Evolutionary conservation across 2,888 invertebrate genomes (phyloP).

Genomic region (Nomada fucata): DNA sequence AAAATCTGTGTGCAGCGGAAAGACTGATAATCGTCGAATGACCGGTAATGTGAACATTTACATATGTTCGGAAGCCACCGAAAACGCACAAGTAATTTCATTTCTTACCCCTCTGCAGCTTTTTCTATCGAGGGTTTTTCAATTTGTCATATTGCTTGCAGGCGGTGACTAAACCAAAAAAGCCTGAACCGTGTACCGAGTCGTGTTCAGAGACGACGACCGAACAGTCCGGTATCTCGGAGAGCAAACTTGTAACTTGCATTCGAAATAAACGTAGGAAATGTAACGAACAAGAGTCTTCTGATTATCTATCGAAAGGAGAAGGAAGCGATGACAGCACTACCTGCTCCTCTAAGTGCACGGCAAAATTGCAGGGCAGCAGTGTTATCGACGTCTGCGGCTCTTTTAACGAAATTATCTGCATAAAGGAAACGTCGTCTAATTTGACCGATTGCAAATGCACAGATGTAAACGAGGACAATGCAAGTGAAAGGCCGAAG

Average conservation of each 20-base stretch:
- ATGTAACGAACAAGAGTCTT: slow-evolving; percentile 35
- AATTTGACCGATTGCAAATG: slow-evolving; percentile 34
- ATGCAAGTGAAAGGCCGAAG: slow-evolving; percentile 18
- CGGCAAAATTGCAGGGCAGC: not conserved
- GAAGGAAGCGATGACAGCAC: slow-evolving; percentile 34
- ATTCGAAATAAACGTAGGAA: slow-evolving; percentile 54
- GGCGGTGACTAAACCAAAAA: slow-evolving; percentile 43
- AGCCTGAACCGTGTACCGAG: slow-evolving; percentile 47
- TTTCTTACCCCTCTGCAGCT: too few species aligned
- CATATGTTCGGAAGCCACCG: slow-evolving; percentile 76
- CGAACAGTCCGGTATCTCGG: slow-evolving; percentile 57
- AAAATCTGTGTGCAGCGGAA: slow-evolving; percentile 28
- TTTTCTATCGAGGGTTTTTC: not conserved
- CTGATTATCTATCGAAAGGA: slow-evolving; percentile 1
- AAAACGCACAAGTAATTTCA: slow-evolving; percentile 59
- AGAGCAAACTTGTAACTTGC: slow-evolving; percentile 67
- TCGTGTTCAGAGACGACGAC: slow-evolving; percentile 63
- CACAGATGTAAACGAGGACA: not conserved
- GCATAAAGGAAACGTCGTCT: slow-evolving; percentile 25
- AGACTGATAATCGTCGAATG: slow-evolving; percentile 75
- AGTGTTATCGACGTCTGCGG: slow-evolving; percentile 5
- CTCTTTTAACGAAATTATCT: not conserved
- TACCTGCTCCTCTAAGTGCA: not conserved
- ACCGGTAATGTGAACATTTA: slow-evolving; percentile 79
- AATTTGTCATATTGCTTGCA: not conserved